A percentile compares a stretch with the other conserved stretches of the same genome.
Evolutionary conservation across 1,140 invertebrate species (phyloP).

Genomic region (Cylas formicarius): DNA sequence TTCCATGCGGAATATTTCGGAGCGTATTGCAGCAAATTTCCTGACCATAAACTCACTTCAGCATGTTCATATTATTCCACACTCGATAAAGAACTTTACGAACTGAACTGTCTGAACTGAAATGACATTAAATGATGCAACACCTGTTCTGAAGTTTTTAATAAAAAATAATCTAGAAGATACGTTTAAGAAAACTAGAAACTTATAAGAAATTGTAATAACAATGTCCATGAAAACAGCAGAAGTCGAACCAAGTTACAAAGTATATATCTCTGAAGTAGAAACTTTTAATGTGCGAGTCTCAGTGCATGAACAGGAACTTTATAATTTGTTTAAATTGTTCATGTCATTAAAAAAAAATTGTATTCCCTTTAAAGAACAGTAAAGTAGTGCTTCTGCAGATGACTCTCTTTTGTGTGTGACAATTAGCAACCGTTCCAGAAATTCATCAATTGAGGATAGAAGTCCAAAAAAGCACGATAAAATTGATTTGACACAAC

Average conservation of each 20-base stretch:
- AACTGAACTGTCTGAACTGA: constrained; percentile 16
- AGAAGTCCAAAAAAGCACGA: too few species aligned
- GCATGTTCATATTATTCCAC: constrained; percentile 4
- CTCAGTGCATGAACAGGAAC: too few species aligned
- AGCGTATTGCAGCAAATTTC: constrained; percentile 5
- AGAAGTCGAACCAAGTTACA: constrained; percentile 33
- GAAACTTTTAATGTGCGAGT: too few species aligned
- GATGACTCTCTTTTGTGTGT: too few species aligned
- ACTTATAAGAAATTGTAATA: constrained; percentile 24
- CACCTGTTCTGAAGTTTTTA: constrained; percentile 18
- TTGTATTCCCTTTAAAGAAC: too few species aligned
- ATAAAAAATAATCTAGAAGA: constrained; percentile 21
- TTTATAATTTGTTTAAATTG: too few species aligned
- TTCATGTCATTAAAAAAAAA: too few species aligned
- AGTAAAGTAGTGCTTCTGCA: too few species aligned
- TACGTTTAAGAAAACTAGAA: constrained; percentile 21
- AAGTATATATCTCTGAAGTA: constrained; percentile 36
- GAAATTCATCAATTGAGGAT: too few species aligned
- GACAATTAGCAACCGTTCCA: too few species aligned
- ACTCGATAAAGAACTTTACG: constrained; percentile 10
- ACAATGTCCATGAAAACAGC: constrained; percentile 30
- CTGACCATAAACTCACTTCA: neutral
- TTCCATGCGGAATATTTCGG: constrained; percentile 18
- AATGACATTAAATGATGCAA: constrained; percentile 5
- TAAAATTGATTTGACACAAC: too few species aligned